Evolutionary conservation across 2,797 vertebrate species (phyloP).

Genomic region (Benthosema pterotum): DNA sequence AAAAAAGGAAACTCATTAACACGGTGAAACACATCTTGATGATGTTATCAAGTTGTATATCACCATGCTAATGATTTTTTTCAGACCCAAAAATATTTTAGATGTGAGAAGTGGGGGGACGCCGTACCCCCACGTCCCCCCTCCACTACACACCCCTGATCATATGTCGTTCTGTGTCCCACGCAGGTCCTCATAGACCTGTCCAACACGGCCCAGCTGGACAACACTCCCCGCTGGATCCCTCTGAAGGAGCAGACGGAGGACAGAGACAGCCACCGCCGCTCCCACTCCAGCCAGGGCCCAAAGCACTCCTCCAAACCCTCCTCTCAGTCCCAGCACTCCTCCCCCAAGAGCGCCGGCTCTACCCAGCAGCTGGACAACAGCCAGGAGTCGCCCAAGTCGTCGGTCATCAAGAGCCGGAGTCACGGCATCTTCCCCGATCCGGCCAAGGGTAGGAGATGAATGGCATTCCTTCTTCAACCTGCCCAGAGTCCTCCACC

Average conservation of each 20-base stretch:
- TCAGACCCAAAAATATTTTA: too few relatives aligned
- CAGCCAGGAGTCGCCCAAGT: constrained; percentile 90
- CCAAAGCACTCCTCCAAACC: constrained; percentile 89
- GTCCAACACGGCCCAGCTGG: constrained; percentile 89
- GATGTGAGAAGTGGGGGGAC: too few relatives aligned
- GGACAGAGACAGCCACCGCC: constrained; percentile 90
- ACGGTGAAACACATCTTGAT: too few relatives aligned
- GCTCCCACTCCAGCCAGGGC: constrained; percentile 87
- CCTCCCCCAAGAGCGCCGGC: constrained; percentile 89
- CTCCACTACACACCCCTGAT: too few relatives aligned
- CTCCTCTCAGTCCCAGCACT: constrained; percentile 75
- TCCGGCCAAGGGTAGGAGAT: constrained; percentile 93
- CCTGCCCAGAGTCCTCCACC: constrained; percentile 38
- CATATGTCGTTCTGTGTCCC: too few relatives aligned
- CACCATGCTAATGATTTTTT: too few relatives aligned
- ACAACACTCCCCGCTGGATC: constrained; percentile 93
- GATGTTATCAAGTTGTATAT: too few relatives aligned
- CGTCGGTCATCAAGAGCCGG: constrained; percentile 97
- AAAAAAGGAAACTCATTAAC: too few relatives aligned
- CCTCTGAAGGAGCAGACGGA: constrained; percentile 94
- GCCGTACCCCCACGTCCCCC: too few relatives aligned
- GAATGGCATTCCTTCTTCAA: constrained; percentile 24
- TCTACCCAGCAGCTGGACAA: constrained; percentile 73
- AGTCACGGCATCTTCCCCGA: constrained; percentile 98
- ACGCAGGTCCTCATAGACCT: constrained; percentile 97